Percentiles rank a stretch among this genome's conserved stretches.
These are phyloP conservation scores for Synanceia verrucosa DNA, from an alignment of 2,797 vertebrate species.

Conservation along the genomic window DNA sequence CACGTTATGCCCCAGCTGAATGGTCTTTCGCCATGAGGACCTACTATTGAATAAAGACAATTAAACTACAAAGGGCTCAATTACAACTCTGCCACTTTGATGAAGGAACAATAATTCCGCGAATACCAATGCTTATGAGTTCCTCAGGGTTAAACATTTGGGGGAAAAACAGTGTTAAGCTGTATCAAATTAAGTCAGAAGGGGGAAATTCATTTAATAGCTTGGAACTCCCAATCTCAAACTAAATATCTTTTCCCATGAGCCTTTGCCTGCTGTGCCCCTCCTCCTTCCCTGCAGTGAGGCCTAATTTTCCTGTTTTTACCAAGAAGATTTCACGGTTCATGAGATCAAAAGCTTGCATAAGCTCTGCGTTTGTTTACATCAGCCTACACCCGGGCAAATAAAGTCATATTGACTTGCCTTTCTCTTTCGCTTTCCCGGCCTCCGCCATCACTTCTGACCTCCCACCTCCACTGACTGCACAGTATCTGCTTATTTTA, in stretches of 20 bases:
- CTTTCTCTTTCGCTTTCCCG: conserved; percentile 57
- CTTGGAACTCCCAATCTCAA: conserved; percentile 71
- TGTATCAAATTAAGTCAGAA: conserved; percentile 74
- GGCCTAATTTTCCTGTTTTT: conserved; percentile 80
- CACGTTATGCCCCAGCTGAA: conserved; percentile 48
- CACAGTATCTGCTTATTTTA: conserved; percentile 20
- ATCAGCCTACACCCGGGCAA: conserved; percentile 75
- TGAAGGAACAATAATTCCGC: conserved; percentile 69
- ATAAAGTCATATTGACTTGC: conserved; percentile 64
- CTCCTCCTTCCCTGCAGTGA: conserved; percentile 64
- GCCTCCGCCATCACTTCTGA: conserved; percentile 56
- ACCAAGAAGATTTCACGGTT: conserved; percentile 78
- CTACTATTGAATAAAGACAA: conserved; percentile 70
- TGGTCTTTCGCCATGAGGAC: conserved; percentile 58
- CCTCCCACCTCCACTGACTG: conserved; percentile 43
- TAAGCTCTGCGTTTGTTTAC: conserved; percentile 80
- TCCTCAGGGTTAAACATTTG: conserved; percentile 73
- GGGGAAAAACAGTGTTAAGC: conserved; percentile 67
- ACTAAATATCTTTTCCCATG: conserved; percentile 78
- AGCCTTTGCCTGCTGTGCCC: conserved; percentile 65
- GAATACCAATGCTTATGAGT: conserved; percentile 50
- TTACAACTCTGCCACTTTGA: conserved; percentile 74
- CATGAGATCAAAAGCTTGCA: conserved; percentile 82
- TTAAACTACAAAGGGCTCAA: conserved; percentile 74
- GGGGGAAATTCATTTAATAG: conserved; percentile 72